phyloP scores from a whole-genome alignment of 2,113 vertebrate species.

The Chamaetylas fuelleborni region DNA sequence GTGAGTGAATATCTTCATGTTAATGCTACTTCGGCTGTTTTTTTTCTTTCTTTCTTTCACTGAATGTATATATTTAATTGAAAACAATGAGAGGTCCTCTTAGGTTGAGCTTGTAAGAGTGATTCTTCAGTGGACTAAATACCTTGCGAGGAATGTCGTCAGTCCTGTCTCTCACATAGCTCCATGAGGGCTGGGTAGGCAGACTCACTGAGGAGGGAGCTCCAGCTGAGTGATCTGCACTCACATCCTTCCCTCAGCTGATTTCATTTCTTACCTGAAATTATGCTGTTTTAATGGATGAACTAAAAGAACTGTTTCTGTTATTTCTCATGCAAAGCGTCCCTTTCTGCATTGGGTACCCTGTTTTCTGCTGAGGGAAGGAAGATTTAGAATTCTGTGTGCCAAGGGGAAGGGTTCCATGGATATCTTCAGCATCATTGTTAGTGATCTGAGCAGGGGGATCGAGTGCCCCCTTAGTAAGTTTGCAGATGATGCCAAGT shows the following conservation, averaged over 20 bases:
- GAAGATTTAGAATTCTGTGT: not conserved
- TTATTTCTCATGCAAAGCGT: not conserved
- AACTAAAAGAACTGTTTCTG: not conserved
- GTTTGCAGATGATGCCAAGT: not conserved
- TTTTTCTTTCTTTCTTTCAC: not conserved
- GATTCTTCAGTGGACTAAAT: constrained; percentile 10
- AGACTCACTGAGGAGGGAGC: not conserved
- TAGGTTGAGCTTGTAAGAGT: not conserved
- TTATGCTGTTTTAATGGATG: not conserved
- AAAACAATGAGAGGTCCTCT: not conserved
- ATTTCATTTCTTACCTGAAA: not conserved
- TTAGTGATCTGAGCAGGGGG: not conserved
- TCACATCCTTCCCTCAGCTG: not conserved
- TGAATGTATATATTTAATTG: not conserved
- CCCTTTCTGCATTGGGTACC: not conserved
- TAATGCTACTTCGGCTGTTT: not conserved
- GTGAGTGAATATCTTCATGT: not conserved
- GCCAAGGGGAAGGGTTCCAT: not conserved
- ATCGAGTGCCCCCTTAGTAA: not conserved
- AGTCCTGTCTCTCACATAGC: constrained; percentile 10
- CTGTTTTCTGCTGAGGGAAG: not conserved
- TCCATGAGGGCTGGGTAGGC: not conserved
- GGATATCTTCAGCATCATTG: not conserved
- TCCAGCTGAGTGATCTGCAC: not conserved
- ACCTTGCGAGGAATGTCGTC: constrained; percentile 29